Percentiles rank a stretch among this genome's conserved stretches.
phyloP scores from a whole-genome alignment of 92 coral and sea anemone genomes.

The Umimayanthus chanpuru region DNA sequence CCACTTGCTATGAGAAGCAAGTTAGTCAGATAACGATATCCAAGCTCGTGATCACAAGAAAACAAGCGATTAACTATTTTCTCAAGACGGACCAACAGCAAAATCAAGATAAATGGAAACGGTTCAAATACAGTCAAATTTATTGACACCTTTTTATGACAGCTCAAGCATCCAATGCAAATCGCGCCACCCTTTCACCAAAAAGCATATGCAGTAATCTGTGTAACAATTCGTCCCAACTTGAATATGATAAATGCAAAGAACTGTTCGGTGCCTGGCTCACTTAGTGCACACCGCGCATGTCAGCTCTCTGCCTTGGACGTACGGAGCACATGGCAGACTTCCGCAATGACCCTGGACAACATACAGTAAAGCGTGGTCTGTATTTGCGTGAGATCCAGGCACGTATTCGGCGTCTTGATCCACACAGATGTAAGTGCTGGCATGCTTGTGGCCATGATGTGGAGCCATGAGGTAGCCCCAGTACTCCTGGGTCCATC shows the following conservation, averaged over 20 bases:
- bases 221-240: not conserved
- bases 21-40: too few relatives aligned
- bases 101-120: too few relatives aligned
- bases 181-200: not conserved
- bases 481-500: not conserved
- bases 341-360: not conserved
- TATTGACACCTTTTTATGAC: not conserved
- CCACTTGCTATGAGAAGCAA: too few relatives aligned
- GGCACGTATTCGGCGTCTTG: slow-evolving; percentile 7
- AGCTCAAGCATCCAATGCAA: not conserved
- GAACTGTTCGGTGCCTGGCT: not conserved
- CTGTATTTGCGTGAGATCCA: not conserved
- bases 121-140: too few relatives aligned
- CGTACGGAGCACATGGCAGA: not conserved
- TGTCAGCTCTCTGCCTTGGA: not conserved
- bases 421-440: not conserved
- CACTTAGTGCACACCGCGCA: not conserved
- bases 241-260: not conserved
- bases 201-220: not conserved
- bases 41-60: too few relatives aligned
- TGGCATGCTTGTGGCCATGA: not conserved
- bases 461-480: not conserved
- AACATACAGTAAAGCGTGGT: not conserved
- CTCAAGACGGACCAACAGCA: too few relatives aligned
- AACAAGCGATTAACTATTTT: too few relatives aligned